A percentile compares a stretch with the other conserved stretches of the same genome.
These are phyloP conservation scores for Himantopus leucocephalus DNA, from an alignment of 2,113 vertebrate species.

Conservation along the genomic window DNA sequence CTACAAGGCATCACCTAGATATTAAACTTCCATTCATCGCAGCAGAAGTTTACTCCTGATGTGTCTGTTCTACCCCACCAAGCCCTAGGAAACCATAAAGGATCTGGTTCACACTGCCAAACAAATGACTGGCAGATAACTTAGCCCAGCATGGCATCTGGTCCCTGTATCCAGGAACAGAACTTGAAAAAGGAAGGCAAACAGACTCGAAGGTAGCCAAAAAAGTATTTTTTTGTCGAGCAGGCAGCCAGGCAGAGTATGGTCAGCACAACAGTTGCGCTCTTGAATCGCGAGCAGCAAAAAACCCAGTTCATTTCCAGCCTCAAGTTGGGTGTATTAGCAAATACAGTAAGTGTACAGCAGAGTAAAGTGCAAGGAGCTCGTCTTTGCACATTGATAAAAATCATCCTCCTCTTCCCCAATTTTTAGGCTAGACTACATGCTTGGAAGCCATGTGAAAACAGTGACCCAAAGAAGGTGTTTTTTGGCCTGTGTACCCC, in stretches of 20 bases:
- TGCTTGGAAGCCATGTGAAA: background rate
- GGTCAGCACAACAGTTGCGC: background rate
- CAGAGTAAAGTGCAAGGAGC: background rate
- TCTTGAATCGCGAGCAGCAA: background rate
- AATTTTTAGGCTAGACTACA: background rate
- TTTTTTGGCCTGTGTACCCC: background rate
- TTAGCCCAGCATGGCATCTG: background rate
- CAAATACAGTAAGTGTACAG: background rate
- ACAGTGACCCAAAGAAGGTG: background rate
- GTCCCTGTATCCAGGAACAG: background rate
- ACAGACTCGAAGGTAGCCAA: constrained; percentile 2
- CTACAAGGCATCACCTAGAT: background rate
- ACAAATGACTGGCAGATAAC: background rate
- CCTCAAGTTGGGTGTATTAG: background rate
- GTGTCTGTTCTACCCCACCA: background rate
- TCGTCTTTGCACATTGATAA: background rate
- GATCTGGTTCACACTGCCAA: background rate
- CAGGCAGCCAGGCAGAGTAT: background rate
- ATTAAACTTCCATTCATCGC: background rate
- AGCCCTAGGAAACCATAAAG: background rate
- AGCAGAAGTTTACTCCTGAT: background rate
- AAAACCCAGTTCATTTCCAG: background rate
- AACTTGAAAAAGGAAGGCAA: background rate
- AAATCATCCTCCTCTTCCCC: background rate
- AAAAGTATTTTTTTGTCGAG: background rate